Base-by-base conservation (phyloP, 2,797 vertebrate species). In the Mycteria americana region DNA sequence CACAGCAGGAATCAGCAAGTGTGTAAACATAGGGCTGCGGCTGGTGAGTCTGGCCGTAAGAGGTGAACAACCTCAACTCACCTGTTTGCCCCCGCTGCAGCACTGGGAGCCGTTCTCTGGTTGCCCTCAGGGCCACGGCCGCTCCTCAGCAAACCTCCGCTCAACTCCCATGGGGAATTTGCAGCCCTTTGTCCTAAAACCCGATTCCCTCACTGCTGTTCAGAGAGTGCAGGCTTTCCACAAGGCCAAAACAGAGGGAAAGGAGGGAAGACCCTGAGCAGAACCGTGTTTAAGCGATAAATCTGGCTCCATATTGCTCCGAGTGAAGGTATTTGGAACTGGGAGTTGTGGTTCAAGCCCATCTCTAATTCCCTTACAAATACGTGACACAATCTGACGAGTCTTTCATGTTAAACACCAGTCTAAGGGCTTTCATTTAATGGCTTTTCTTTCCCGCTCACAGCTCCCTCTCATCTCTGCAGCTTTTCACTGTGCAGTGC, bases 381-480 rank as follows among this genome's bases (percentile, higher is more conserved):
- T 92, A 93, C 10, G 3, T 94, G 93, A 89, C 83, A 86, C 72
- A 39, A 33, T 75, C 75, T 83, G 45, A 21, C 1, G 39, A 93
- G 48, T 79, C 79, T 93, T 92, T 96, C 45, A 91, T 59, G 88
- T 57, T 92, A 50, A 73, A 91, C 67, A 82, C 37, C 73, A 78
- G 18, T 81, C 84, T 87, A 57, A 70, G 64, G 45, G 35, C 59
- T 96, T 83, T 82, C 93, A 83, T 89, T 93, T 92, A 78, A 84
- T 60, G 59, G 22, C 60, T 94, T 88, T 83, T 92, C 85, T 95
- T 83, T 85, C 89, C 45, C 87, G 7, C 76, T 96, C 83, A 53
- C 68, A 88, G 65, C 27, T 97, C 88, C 62, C 48, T 92, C 85
- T 96, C 93, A 96, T 94, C 94, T 94, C 91, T 93, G 73, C 75